These are phyloP conservation scores for Mesorhabditis spiculigera DNA, from an alignment of 2,888 invertebrate genomes.

Conservation along the genomic window DNA sequence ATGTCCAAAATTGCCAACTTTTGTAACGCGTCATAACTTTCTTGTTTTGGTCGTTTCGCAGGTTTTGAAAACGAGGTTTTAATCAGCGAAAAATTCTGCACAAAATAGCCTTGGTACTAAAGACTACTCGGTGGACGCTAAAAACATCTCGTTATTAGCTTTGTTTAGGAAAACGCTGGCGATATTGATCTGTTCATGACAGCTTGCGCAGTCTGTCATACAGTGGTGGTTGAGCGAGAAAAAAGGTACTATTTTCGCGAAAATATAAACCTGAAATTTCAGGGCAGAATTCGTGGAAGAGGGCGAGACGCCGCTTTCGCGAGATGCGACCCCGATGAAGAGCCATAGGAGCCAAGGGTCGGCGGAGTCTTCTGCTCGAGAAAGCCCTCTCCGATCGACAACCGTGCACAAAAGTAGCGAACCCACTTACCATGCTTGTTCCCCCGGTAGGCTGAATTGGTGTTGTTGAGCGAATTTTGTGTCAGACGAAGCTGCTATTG, in stretches of 20 bases:
- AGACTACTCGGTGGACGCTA: too few species aligned
- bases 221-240: constrained; percentile 81
- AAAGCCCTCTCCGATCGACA: too few species aligned
- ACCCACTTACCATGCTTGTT: constrained; percentile 24
- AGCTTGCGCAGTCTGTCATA: constrained; percentile 92
- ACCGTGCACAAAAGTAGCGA: background rate
- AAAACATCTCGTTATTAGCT: too few species aligned
- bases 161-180: background rate
- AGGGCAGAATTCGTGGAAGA: background rate
- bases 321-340: background rate
- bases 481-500: constrained; percentile 88
- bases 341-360: too few species aligned
- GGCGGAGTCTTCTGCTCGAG: too few species aligned
- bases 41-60: too few species aligned
- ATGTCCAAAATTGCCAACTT: too few species aligned
- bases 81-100: too few species aligned
- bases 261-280: too few species aligned
- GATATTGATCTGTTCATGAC: constrained; percentile 60
- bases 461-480: constrained; percentile 24
- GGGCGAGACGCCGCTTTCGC: background rate
- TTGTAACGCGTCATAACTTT: too few species aligned
- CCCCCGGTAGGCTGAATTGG: constrained; percentile 19
- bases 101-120: too few species aligned
- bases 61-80: too few species aligned
- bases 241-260: background rate